Evolutionary conservation across 2,888 invertebrate genomes (phyloP).

Genomic region (Carterocephalus palaemon): DNA sequence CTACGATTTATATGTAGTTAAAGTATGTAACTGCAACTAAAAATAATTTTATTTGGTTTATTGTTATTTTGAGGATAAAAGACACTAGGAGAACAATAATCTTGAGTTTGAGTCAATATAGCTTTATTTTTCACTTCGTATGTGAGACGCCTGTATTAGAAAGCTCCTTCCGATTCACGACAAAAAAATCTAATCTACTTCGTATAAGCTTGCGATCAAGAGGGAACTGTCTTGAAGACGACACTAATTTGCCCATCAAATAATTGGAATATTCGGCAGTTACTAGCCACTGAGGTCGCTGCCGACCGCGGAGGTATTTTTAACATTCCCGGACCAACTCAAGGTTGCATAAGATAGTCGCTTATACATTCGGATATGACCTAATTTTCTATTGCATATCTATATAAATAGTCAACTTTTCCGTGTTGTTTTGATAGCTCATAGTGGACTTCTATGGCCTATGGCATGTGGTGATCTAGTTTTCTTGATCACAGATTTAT

Average conservation of each 20-base stretch:
- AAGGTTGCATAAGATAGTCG: constrained; percentile 74
- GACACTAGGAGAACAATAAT: no score
- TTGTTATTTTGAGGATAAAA: no score
- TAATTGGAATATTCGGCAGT: constrained; percentile 46
- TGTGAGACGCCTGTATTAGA: no score
- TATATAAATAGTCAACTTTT: constrained; percentile 49
- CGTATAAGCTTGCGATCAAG: not conserved
- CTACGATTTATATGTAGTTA: no score
- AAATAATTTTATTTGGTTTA: no score
- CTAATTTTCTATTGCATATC: constrained; percentile 63
- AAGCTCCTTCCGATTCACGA: no score
- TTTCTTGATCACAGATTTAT: no score
- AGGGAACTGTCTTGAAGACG: not conserved
- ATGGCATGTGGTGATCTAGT: no score
- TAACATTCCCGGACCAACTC: constrained; percentile 77
- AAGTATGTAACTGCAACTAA: no score
- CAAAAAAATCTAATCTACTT: not conserved
- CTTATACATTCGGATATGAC: constrained; percentile 76
- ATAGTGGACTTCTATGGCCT: not conserved
- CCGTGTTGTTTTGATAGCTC: constrained; percentile 1
- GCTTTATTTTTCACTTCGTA: no score
- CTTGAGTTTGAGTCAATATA: no score
- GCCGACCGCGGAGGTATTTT: constrained; percentile 69
- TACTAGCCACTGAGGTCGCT: constrained; percentile 49
- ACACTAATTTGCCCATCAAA: constrained; percentile 41